A percentile compares a stretch with the other conserved stretches of the same genome.
phyloP scores from a whole-genome alignment of 2,888 invertebrate genomes.

The Prenolepis imparis region DNA sequence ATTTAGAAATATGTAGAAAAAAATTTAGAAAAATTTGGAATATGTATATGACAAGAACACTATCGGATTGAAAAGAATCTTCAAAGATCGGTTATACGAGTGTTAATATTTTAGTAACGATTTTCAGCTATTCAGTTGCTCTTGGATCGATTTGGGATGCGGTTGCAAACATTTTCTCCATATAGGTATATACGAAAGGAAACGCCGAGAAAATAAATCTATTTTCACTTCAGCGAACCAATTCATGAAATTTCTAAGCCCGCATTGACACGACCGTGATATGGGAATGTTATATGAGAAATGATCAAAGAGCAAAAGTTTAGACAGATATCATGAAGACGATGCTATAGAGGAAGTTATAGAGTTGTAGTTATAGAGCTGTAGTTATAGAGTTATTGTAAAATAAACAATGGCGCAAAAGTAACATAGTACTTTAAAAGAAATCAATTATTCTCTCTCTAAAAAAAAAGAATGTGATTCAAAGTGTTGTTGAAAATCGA shows the following conservation, averaged over 20 bases:
- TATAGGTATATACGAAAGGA: background rate
- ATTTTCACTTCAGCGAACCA: slow-evolving; percentile 25
- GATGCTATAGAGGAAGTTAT: background rate
- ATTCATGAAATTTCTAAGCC: slow-evolving; percentile 36
- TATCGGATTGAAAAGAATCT: background rate
- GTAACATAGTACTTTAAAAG: background rate
- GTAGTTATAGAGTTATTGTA: background rate
- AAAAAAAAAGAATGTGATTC: background rate
- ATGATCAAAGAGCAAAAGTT: background rate
- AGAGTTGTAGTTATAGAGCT: background rate
- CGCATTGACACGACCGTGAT: background rate
- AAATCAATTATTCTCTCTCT: slow-evolving; percentile 17
- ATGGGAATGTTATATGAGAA: background rate
- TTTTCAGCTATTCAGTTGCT: slow-evolving; percentile 6
- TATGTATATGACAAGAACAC: background rate
- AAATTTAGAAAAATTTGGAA: background rate
- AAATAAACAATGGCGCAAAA: background rate
- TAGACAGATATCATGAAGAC: background rate
- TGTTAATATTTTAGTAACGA: background rate
- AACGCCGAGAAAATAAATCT: slow-evolving; percentile 25
- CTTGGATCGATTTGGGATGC: background rate
- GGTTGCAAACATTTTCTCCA: slow-evolving; percentile 18
- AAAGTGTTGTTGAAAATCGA: background rate
- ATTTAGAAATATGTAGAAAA: background rate
- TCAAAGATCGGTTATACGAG: background rate